Conservation (phyloP, 2,797 vertebrate genomes). For the Peromyscus nudipes region DNA sequence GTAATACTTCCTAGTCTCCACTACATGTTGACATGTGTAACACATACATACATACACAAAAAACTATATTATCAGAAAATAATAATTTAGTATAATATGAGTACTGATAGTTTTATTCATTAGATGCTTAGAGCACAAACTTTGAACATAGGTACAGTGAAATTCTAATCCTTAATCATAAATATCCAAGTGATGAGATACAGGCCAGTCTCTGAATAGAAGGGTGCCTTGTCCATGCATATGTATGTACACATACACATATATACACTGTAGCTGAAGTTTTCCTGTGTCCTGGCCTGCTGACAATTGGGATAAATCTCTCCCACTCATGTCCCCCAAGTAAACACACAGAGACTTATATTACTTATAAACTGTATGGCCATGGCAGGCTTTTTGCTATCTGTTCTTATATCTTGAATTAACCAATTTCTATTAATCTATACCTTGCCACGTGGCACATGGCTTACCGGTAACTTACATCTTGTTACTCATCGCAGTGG, state of each 20-base stretch:
- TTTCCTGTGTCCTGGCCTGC: too few species aligned
- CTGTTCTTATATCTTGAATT: too few species aligned
- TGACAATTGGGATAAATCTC: too few species aligned
- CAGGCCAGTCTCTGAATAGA: background rate
- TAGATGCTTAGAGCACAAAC: background rate
- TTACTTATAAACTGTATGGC: too few species aligned
- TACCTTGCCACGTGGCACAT: too few species aligned
- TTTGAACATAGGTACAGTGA: background rate
- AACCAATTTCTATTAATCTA: too few species aligned
- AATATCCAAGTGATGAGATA: background rate
- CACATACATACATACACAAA: background rate
- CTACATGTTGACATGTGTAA: background rate
- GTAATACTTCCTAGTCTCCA: background rate
- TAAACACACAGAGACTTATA: too few species aligned
- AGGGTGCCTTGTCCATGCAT: background rate
- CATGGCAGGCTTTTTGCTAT: too few species aligned
- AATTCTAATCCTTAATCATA: background rate
- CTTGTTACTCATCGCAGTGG: too few species aligned
- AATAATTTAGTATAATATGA: background rate
- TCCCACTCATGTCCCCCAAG: too few species aligned
- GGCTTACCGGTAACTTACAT: too few species aligned
- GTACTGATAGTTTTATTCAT: background rate
- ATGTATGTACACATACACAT: background rate
- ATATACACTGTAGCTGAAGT: background rate
- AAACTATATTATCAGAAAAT: background rate